These are phyloP conservation scores for Phalloptychus januarius DNA, from an alignment of 2,797 vertebrate species.

Conservation along the genomic window DNA sequence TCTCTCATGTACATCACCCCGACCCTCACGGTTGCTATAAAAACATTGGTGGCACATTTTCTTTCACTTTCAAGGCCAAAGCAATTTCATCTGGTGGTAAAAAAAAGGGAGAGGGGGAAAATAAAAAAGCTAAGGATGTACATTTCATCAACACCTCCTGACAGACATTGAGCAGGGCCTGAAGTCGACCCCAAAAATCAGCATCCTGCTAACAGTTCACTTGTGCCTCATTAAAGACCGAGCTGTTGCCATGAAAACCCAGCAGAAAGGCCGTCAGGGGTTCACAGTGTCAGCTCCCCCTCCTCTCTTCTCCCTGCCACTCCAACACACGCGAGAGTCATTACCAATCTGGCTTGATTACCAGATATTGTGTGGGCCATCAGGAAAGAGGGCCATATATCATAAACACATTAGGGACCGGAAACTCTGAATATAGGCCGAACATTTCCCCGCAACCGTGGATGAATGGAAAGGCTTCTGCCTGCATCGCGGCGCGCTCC, in stretches of 20 bases:
- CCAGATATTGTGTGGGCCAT: slow-evolving; percentile 27
- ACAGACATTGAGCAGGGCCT: slow-evolving; percentile 61
- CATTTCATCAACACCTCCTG: slow-evolving; percentile 66
- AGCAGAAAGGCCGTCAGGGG: slow-evolving; percentile 72
- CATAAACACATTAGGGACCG: slow-evolving; percentile 36
- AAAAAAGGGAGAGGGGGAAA: background rate
- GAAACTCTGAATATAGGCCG: slow-evolving; percentile 8
- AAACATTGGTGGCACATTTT: slow-evolving; percentile 23
- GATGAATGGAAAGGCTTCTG: slow-evolving; percentile 8
- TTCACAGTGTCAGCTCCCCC: slow-evolving; percentile 67
- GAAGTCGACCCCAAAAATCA: slow-evolving; percentile 73
- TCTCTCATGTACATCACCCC: background rate
- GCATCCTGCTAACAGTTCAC: slow-evolving; percentile 78
- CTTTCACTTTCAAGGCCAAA: slow-evolving; percentile 11
- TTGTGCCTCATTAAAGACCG: slow-evolving; percentile 75
- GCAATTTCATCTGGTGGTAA: slow-evolving; percentile 21
- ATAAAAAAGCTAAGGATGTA: slow-evolving; percentile 21
- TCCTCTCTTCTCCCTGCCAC: slow-evolving; percentile 53
- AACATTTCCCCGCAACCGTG: background rate
- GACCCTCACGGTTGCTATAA: slow-evolving; percentile 26
- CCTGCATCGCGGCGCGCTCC: slow-evolving; percentile 29
- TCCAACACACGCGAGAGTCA: slow-evolving; percentile 65
- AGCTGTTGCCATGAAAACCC: slow-evolving; percentile 77
- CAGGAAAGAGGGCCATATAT: slow-evolving; percentile 19
- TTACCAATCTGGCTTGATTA: slow-evolving; percentile 59